phyloP scores from a whole-genome alignment of 2,888 invertebrate species.

The Chydorus sphaericus region DNA sequence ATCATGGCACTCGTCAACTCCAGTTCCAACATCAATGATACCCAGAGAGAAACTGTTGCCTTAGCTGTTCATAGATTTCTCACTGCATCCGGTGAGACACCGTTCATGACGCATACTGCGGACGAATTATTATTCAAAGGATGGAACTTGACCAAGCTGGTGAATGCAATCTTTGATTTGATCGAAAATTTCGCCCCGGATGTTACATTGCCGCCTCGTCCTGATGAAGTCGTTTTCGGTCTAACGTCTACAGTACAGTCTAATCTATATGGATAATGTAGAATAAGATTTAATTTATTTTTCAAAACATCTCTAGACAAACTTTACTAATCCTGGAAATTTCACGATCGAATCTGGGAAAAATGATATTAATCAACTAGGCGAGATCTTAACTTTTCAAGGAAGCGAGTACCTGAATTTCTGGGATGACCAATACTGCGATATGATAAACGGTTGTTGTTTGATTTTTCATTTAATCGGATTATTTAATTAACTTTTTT shows the following conservation, averaged over 20 bases:
- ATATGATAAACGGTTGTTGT: conserved; percentile 12
- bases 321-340: conserved; percentile 7
- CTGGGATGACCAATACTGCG: not conserved
- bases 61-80: not conserved
- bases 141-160: conserved; percentile 2
- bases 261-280: no score
- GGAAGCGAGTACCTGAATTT: not conserved
- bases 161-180: not conserved
- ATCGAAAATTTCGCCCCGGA: not conserved
- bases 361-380: conserved; percentile 2
- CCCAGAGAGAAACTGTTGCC: not conserved
- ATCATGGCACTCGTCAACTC: no score
- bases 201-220: no score
- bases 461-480: not conserved
- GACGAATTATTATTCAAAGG: conserved; percentile 61
- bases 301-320: conserved; percentile 1
- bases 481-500: not conserved
- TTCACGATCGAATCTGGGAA: conserved; percentile 7
- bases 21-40: not conserved
- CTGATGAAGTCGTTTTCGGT: no score
- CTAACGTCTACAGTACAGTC: no score
- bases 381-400: conserved; percentile 8
- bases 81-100: conserved; percentile 7
- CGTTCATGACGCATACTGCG: conserved; percentile 46
- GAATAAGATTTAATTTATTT: no score